Conservation (phyloP, 2,888 invertebrate genomes). For the Tiphia femorata region DNA sequence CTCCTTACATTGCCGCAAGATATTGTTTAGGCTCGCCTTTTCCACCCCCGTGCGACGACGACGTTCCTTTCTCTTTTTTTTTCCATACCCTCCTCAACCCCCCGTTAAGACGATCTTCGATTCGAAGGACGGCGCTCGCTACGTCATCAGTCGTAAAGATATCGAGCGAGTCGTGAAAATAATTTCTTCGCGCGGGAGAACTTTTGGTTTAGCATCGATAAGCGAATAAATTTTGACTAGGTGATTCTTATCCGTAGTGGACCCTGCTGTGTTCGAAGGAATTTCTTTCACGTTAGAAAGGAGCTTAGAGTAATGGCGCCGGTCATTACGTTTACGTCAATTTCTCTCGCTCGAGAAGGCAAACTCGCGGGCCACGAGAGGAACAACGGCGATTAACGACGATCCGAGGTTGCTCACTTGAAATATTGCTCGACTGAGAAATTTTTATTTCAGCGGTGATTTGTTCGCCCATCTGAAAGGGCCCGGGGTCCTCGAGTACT, state of each 20-base stretch:
- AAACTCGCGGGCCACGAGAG: not conserved
- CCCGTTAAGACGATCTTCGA: constrained; percentile 39
- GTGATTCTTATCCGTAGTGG: too few relatives aligned
- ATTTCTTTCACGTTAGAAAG: too few relatives aligned
- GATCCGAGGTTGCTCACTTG: constrained; percentile 28
- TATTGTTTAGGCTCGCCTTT: constrained; percentile 66
- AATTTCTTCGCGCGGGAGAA: constrained; percentile 6
- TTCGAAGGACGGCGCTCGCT: constrained; percentile 26
- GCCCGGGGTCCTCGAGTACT: constrained; percentile 45
- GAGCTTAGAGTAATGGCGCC: too few relatives aligned
- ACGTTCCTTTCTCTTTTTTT: constrained; percentile 5
- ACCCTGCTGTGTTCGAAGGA: too few relatives aligned
- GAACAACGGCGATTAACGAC: constrained; percentile 16
- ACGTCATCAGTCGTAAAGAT: constrained; percentile 36
- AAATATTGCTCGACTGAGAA: constrained; percentile 36
- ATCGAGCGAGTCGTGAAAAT: constrained; percentile 19
- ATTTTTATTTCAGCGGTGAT: constrained; percentile 50
- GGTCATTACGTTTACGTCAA: too few relatives aligned
- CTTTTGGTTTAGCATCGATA: not conserved
- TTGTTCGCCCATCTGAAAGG: constrained; percentile 41
- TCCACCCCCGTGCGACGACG: constrained; percentile 19
- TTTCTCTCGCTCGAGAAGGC: too few relatives aligned
- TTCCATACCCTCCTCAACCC: constrained; percentile 1
- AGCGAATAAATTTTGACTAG: too few relatives aligned
- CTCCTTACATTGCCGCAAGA: constrained; percentile 68